Evolutionary conservation across 2,797 vertebrate genomes (phyloP).

Genomic region (Falco concolor): DNA sequence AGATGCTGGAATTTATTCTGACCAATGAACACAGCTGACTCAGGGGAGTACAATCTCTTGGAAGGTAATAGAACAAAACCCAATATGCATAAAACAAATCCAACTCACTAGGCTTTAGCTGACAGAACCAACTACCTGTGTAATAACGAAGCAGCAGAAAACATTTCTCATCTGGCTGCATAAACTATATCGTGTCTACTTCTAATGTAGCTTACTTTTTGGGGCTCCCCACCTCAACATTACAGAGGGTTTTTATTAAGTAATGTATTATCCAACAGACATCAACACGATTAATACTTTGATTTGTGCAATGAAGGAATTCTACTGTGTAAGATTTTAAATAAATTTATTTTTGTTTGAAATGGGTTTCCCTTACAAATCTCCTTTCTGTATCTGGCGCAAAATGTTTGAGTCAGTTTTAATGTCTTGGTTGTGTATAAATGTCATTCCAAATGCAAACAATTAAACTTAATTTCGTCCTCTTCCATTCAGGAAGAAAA

Average conservation of each 20-base stretch:
- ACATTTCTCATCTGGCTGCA: slow-evolving; percentile 65
- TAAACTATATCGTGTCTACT: background rate
- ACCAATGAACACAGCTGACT: slow-evolving; percentile 78
- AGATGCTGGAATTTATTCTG: slow-evolving; percentile 79
- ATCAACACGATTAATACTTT: slow-evolving; percentile 18
- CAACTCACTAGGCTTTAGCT: slow-evolving; percentile 64
- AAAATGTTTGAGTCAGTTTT: background rate
- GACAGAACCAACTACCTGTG: slow-evolving; percentile 79
- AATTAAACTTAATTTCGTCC: background rate
- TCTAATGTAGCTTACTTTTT: slow-evolving; percentile 33
- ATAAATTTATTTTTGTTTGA: slow-evolving; percentile 76
- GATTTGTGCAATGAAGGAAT: slow-evolving; percentile 56
- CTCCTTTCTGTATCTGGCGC: background rate
- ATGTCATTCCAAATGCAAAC: background rate
- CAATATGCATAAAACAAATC: slow-evolving; percentile 81
- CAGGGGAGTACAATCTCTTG: slow-evolving; percentile 76
- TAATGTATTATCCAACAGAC: background rate
- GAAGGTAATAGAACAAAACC: slow-evolving; percentile 77
- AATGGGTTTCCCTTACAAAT: slow-evolving; percentile 26
- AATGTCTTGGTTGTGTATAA: background rate
- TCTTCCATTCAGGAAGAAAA: background rate
- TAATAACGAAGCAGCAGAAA: slow-evolving; percentile 73
- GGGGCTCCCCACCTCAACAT: slow-evolving; percentile 2
- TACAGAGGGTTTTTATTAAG: background rate
- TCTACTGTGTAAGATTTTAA: slow-evolving; percentile 48